Conservation (phyloP, 2,113 vertebrate species). For the Alethe diademata region DNA sequence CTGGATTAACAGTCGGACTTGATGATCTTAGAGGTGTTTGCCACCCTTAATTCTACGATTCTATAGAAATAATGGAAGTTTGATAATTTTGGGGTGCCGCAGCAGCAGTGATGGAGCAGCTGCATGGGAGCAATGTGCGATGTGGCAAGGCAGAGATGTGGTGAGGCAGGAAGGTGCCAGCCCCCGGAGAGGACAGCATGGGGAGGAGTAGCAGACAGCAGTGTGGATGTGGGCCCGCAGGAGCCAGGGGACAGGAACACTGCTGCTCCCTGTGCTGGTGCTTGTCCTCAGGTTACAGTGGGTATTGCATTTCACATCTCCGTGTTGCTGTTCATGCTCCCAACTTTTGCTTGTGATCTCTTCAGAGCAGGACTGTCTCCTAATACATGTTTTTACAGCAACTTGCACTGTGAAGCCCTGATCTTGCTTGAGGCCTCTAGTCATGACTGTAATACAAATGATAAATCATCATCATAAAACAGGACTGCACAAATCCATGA, state of each 20-base stretch:
- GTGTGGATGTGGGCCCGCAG: no score
- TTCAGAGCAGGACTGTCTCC: not conserved
- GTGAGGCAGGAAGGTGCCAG: accelerated
- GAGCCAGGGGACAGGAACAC: accelerated
- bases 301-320: not conserved
- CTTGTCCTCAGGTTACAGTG: not conserved
- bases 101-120: not conserved
- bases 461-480: slow-evolving; percentile 53
- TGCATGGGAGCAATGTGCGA: not conserved
- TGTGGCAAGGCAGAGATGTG: accelerated
- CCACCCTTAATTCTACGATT: not conserved
- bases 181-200: not conserved
- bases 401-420: not conserved
- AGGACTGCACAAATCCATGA: not conserved
- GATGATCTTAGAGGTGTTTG: not conserved
- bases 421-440: slow-evolving; percentile 31
- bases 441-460: slow-evolving; percentile 20
- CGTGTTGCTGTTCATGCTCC: not conserved
- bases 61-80: not conserved
- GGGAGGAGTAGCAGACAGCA: not conserved
- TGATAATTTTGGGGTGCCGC: accelerated
- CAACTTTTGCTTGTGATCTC: slow-evolving; percentile 8
- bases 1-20: not conserved
- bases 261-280: not conserved
- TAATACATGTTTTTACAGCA: slow-evolving; percentile 11